A percentile compares a stretch with the other conserved stretches of the same genome.
Conservation (phyloP, 2,797 vertebrate genomes). For the Tokudaia muenninki region DNA sequence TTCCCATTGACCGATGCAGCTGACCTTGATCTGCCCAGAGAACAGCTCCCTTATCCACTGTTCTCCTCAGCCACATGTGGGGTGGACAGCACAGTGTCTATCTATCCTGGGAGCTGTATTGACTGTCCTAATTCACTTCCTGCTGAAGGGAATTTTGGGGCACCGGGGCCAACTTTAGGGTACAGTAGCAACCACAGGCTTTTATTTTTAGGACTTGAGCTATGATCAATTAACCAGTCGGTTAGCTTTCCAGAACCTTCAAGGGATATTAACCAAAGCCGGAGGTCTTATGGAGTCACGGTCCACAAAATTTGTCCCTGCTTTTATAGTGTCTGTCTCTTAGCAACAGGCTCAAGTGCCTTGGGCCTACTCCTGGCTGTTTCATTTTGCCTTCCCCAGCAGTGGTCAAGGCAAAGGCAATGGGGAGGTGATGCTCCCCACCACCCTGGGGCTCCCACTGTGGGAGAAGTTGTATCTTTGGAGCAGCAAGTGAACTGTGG, state of each 20-base stretch:
- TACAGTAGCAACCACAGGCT: background rate
- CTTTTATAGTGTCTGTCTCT: constrained; percentile 69
- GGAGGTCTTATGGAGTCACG: constrained; percentile 64
- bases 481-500: background rate
- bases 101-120: background rate
- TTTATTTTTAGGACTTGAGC: constrained; percentile 59
- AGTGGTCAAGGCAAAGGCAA: background rate
- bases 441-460: background rate
- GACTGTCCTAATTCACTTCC: constrained; percentile 25
- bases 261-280: constrained; percentile 70
- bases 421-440: background rate
- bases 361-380: background rate
- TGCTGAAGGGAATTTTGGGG: background rate
- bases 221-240: constrained; percentile 59
- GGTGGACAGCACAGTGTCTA: background rate
- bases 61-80: background rate
- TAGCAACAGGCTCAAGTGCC: constrained; percentile 68
- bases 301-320: constrained; percentile 64
- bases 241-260: constrained; percentile 69
- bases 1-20: background rate
- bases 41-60: background rate
- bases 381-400: constrained; percentile 38
- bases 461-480: background rate
- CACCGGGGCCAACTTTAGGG: background rate
- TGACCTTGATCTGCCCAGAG: background rate